Base-by-base conservation (phyloP, 2,888 invertebrate genomes). In the Vesta saturnalis region DNA sequence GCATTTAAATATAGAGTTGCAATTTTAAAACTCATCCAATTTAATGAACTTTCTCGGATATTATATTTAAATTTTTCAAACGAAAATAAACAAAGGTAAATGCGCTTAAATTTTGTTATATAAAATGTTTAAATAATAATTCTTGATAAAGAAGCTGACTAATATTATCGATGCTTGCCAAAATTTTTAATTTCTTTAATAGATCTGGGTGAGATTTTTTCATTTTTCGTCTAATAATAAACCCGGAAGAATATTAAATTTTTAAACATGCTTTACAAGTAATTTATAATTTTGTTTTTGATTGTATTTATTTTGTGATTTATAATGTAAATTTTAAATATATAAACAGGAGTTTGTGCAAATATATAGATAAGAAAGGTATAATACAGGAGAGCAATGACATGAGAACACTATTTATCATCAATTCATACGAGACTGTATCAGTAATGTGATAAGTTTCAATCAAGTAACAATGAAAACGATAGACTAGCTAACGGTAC, bases 401-500 rank as follows among this genome's bases (percentile, higher is more conserved):
- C 58, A 35, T 58, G 30, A 15, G 39, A 19, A 39, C 43, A 10
- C 30, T 15, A 35, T 58, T 58, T 58, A 30, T 35, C 18, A 19
- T 19, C 35, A 14, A 58, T 39, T 35, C 12, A 43, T 35, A 12
- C 19, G 10, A 12, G 14, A 15, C 12, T n/a, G n/a, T 54, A 54
- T 56, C 35, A n/a, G 16, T 30, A 30, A 30, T 15, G 22, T 30
- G 43, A 18, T 58, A 58, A 58, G 58, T 58, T 19, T 35, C 5
- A 16, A 57, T 30, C 57, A 23, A 30, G 15, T 16, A 30, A 58
- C 35, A 58, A 39, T 39, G 58, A 16, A 58, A 58, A 58, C n/a
- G 5, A 49, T 8, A 1, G 15, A 49, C 47, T 49, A n/a, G 30
- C 30, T 43, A 49, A 49, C 15, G 47, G 47, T 18, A 49, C 15